phyloP scores from a whole-genome alignment of 2,113 vertebrate genomes.

The Glareola pratincola region DNA sequence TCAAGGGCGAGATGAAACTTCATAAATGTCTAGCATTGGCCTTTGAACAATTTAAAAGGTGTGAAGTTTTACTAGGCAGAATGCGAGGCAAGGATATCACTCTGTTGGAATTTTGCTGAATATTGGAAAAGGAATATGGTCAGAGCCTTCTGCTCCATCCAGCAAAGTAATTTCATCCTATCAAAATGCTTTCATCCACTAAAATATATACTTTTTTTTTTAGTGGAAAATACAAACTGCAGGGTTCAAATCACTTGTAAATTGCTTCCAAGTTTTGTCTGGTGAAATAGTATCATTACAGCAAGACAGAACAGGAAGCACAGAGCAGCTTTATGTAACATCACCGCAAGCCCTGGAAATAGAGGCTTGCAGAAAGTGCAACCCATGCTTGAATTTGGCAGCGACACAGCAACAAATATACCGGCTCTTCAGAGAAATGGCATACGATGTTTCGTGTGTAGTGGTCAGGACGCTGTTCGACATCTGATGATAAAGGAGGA shows the following conservation, averaged over 20 bases:
- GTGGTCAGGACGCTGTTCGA: neutral
- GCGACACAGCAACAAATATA: neutral
- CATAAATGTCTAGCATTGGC: neutral
- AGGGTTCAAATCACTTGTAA: neutral
- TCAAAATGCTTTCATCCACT: neutral
- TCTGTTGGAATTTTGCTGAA: neutral
- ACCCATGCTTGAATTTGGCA: neutral
- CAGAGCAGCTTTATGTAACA: slow-evolving; percentile 22
- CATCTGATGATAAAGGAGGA: neutral
- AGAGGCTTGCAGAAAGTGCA: neutral
- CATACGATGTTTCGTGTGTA: neutral
- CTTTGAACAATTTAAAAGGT: neutral
- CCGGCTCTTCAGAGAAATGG: neutral
- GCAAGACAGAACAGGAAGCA: neutral
- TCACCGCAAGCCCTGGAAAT: neutral
- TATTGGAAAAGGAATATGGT: neutral
- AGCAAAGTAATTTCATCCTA: neutral
- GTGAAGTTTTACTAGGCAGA: neutral
- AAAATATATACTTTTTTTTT: neutral
- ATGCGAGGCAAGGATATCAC: neutral
- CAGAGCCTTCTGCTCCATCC: neutral
- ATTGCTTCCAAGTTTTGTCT: neutral
- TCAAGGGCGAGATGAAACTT: slow-evolving; percentile 26
- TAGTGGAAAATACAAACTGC: neutral
- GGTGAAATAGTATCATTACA: neutral